Base-by-base conservation (phyloP, 1,140 invertebrate species). In the Polypedilum pembai region DNA sequence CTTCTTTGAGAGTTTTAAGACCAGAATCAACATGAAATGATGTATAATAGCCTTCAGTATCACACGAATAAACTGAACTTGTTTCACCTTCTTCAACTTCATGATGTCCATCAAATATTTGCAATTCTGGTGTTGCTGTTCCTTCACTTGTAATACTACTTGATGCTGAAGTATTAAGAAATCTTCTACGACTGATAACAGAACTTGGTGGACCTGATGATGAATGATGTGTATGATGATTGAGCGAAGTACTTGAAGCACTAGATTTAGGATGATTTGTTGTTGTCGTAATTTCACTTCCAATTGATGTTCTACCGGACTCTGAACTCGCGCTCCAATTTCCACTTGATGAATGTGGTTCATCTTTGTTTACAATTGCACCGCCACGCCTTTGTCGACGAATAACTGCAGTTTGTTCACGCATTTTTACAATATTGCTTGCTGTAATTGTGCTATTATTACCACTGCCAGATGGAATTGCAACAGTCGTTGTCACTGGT, bases 11-110 rank as follows among this genome's bases (percentile, higher is more conserved):
- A 0, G 91, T 93, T 81, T 94, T 94, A 66, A 98, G 82, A 1
- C 95, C 96, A 74, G 94, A 96, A 82, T 98, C 96, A 85, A 95
- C 90, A 80, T 98, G 94, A 84, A 98, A 98, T 10, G 94, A 97
- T 0, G 96, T 98, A 82, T 97, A 98, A 82, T 98, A 98, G 10
- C 96, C 95, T 83, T 98, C 96, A 12, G 95, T 96, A 80, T 98
- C 96, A 79, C 95, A 94, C 5, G 94, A 96, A 82, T 96, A 97
- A 69, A 94, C 93, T 0, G 94, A 96, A 78, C 92, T 94, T 4
- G 91, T 94, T 82, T 96, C 94, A 56, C 92, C 90, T 79, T 96
- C 94, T 80, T 94, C 92, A 75, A 89, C 85, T 33, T 33, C 24
- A 79, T 86, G 87, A 41, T 86, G 85, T 8, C 91, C 85, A 75